A percentile compares a stretch with the other conserved stretches of the same genome.
Evolutionary conservation across 1,140 invertebrate species (phyloP).

Genomic region (Drosophila repletoides): DNA sequence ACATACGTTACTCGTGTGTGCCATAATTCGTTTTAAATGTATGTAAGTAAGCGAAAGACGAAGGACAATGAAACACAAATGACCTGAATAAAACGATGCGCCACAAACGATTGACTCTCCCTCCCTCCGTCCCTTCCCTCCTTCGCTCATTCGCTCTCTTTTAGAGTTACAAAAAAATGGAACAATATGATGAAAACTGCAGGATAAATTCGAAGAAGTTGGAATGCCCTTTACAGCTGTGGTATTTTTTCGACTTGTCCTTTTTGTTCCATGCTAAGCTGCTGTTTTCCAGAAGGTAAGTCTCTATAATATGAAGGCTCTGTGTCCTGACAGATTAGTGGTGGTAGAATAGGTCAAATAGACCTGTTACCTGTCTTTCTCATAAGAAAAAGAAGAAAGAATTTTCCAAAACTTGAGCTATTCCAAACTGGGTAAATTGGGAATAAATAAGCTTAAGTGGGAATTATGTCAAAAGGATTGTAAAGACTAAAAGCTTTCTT

Average conservation of each 20-base stretch:
- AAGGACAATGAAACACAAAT: conserved; percentile 68
- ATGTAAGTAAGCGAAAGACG: conserved; percentile 18
- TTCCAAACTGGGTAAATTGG: too few species aligned
- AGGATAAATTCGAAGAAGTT: neutral
- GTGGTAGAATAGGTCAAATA: too few species aligned
- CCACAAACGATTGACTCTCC: conserved; percentile 52
- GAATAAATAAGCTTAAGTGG: too few species aligned
- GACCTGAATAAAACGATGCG: conserved; percentile 53
- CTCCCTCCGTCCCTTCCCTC: neutral
- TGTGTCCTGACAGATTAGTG: too few species aligned
- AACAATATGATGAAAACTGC: neutral
- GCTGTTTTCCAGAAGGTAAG: too few species aligned
- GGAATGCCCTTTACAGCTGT: conserved; percentile 7
- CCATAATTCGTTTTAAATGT: conserved; percentile 49
- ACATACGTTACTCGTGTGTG: conserved; percentile 6
- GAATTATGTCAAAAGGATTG: too few species aligned
- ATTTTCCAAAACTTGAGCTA: too few species aligned
- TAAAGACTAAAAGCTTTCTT: too few species aligned
- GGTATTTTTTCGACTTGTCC: neutral
- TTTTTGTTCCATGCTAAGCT: neutral
- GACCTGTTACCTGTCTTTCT: too few species aligned
- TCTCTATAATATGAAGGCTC: too few species aligned
- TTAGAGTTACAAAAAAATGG: neutral
- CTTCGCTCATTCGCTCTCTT: neutral
- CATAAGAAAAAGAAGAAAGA: too few species aligned